Base-by-base conservation (phyloP, 2,888 invertebrate genomes). In the Lumbricus terrestris region DNA sequence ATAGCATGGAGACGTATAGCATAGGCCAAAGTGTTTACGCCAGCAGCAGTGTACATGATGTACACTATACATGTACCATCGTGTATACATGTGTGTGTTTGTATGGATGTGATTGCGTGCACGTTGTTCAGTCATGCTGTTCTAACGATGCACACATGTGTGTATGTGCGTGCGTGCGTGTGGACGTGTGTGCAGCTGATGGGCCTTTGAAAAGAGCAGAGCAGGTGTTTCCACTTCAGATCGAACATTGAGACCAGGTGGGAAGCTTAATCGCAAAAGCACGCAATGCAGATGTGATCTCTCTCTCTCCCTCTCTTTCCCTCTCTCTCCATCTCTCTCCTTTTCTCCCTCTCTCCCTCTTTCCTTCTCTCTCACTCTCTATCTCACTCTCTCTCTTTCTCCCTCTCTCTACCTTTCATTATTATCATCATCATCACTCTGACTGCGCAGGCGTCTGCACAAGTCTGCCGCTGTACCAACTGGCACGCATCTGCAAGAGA, bases 211-310 rank as follows among this genome's bases (percentile, higher is more conserved):
- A 85, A 37, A 34, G n/a, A n/a, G 35, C 33, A 35, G 1, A 6
- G 85, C 85, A 85, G 85, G 85, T 85, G 85, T 85, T 85, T 85
- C 37, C 85, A 35, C 85, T 85, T 37, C n/a, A 33, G 35, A 85
- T 37, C 85, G 85, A 85, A 85, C 16, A 35, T 35, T 37, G 85
- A 85, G 35, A 34, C 85, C 85, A 85, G 85, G 85, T 85, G 85
- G 69, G n/a, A 69, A n/a, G 69, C 69, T 69, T 69, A 69, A 69
- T 69, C 69, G 69, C 69, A 69, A n/a, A 69, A 29, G 69, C 69
- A 69, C n/a, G 69, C 69, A 69, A 29, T 69, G 11, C 69, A 69
- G 69, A 69, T 69, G 69, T 69, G 69, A 29, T 29, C n/a, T n/a
- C n/a, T n/a, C n/a, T n/a, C n/a, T n/a, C n/a, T n/a, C n/a, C n/a